phyloP scores from a whole-genome alignment of 2,888 invertebrate genomes.

The Lucinisca nassula region DNA sequence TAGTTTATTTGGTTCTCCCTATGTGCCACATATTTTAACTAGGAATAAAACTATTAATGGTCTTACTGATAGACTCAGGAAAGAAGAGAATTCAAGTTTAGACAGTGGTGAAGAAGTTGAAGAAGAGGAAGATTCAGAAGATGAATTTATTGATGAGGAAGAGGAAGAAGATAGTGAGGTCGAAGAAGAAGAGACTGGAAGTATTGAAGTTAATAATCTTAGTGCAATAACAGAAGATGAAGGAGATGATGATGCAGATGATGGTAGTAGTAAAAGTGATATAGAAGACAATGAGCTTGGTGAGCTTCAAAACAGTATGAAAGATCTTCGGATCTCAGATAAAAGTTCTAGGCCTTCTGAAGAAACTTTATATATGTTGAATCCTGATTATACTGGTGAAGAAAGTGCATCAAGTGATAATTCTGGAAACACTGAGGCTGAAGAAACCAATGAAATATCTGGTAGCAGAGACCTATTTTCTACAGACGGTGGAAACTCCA shows the following conservation, averaged over 20 bases:
- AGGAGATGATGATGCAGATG: slow-evolving; percentile 22
- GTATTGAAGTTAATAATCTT: slow-evolving; percentile 42
- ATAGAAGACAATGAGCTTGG: not conserved
- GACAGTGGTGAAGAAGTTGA: slow-evolving; percentile 8
- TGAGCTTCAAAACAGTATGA: slow-evolving; percentile 10
- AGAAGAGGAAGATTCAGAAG: slow-evolving; percentile 19
- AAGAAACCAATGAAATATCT: not conserved
- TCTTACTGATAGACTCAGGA: not conserved
- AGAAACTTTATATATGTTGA: slow-evolving; percentile 43
- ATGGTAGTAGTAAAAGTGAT: slow-evolving; percentile 34
- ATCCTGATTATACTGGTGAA: slow-evolving; percentile 3
- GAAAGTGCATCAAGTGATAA: not conserved
- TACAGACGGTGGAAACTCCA: not conserved
- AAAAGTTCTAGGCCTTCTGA: slow-evolving; percentile 23
- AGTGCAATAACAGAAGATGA: slow-evolving; percentile 24
- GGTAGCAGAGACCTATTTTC: not conserved
- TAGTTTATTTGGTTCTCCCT: slow-evolving; percentile 55
- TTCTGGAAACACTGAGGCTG: not conserved
- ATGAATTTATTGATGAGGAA: slow-evolving; percentile 25
- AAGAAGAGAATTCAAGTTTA: not conserved
- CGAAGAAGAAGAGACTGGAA: slow-evolving; percentile 35
- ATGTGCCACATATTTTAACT: not conserved
- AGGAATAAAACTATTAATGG: not conserved
- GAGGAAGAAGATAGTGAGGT: slow-evolving; percentile 45
- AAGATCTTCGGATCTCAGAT: not conserved